Conservation (phyloP, 2,113 vertebrate species). For the Pelobates fuscus region DNA sequence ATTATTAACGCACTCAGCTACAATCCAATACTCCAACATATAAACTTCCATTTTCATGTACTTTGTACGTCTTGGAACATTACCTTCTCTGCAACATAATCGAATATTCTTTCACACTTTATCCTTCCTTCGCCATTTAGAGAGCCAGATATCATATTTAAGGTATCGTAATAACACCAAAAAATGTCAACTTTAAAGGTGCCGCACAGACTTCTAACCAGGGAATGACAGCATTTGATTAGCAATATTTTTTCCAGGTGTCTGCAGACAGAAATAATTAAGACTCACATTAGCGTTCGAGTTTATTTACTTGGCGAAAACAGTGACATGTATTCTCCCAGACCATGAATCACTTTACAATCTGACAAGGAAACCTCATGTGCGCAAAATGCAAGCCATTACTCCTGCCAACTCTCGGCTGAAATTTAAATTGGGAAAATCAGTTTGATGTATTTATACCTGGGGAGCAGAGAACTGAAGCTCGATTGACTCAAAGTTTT, state of each 20-base stretch:
- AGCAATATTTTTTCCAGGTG: not conserved
- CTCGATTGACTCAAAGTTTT: not conserved
- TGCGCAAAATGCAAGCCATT: not conserved
- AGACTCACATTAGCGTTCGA: not conserved
- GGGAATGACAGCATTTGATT: not conserved
- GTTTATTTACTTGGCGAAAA: slow-evolving; percentile 9
- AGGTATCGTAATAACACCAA: no score
- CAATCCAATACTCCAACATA: no score
- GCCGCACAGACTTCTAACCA: no score
- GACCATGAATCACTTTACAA: slow-evolving; percentile 23
- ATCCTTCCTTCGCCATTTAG: no score
- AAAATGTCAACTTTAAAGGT: no score
- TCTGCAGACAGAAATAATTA: slow-evolving; percentile 11
- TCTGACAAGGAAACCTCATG: not conserved
- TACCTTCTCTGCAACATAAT: no score
- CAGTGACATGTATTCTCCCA: slow-evolving; percentile 21
- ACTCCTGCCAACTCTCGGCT: not conserved
- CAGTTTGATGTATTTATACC: slow-evolving; percentile 25
- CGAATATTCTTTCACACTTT: no score
- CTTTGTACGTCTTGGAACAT: no score
- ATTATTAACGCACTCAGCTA: no score
- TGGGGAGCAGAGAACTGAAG: not conserved
- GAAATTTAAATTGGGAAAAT: slow-evolving; percentile 25
- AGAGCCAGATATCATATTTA: no score
- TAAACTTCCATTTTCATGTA: no score